A percentile compares a stretch with the other conserved stretches of the same genome.
Evolutionary conservation across 2,888 invertebrate species (phyloP).

Genomic region (Agrenia bidenticulata): DNA sequence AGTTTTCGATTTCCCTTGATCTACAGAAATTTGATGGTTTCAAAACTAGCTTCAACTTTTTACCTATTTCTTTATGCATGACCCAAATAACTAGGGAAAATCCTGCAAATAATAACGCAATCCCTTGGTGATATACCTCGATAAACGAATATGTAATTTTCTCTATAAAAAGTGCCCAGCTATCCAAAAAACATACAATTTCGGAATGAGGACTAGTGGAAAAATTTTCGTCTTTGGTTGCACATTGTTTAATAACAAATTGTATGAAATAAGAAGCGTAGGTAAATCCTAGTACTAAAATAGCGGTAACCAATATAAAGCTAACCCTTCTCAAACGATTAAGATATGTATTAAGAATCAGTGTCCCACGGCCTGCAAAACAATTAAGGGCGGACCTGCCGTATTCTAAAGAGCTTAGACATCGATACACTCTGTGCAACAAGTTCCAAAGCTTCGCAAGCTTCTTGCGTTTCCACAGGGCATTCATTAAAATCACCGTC

Average conservation of each 20-base stretch:
- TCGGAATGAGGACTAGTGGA: no score
- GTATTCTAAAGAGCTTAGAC: neutral
- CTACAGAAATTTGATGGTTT: neutral
- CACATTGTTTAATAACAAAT: neutral
- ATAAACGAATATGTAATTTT: neutral
- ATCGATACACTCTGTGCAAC: neutral
- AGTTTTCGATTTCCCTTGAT: constrained; percentile 20
- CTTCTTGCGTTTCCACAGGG: neutral
- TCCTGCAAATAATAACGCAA: constrained; percentile 24
- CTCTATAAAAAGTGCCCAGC: neutral
- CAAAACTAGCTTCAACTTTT: constrained; percentile 19
- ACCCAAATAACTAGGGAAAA: constrained; percentile 25
- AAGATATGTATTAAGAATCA: neutral
- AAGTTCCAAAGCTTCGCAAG: constrained; percentile 6
- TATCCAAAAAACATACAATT: neutral
- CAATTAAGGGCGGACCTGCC: no score
- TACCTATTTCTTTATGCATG: constrained; percentile 24
- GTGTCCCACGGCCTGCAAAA: neutral
- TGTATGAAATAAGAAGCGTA: neutral
- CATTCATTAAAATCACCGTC: neutral
- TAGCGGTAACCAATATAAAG: neutral
- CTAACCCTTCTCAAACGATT: neutral
- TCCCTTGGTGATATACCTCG: constrained; percentile 12
- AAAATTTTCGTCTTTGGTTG: neutral
- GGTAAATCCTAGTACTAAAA: neutral